Percentiles rank a stretch among this genome's conserved stretches.
Evolutionary conservation across 1,140 invertebrate species (phyloP).

Genomic region (Glossosoma conforme): DNA sequence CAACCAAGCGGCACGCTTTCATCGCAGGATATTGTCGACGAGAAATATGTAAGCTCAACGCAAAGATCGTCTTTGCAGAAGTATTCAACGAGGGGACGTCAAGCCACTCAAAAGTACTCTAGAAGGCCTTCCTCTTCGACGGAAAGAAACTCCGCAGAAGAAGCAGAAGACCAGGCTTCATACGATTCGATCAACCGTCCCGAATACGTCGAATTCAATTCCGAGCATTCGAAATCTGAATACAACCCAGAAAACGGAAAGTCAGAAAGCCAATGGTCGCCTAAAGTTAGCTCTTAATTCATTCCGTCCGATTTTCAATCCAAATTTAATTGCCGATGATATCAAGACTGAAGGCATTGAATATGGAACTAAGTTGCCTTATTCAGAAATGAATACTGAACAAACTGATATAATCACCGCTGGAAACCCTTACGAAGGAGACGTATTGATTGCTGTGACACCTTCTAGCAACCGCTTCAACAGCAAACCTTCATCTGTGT

Average conservation of each 20-base stretch:
- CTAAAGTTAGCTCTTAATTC: slow-evolving; percentile 52
- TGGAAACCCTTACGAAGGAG: slow-evolving; percentile 44
- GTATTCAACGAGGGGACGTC: slow-evolving; percentile 22
- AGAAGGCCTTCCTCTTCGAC: slow-evolving; percentile 39
- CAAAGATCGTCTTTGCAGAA: slow-evolving; percentile 17
- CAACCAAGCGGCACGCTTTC: slow-evolving; percentile 26
- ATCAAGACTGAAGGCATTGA: slow-evolving; percentile 36
- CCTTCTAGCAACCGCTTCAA: slow-evolving; percentile 41
- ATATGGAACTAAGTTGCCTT: slow-evolving; percentile 30
- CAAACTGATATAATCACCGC: slow-evolving; percentile 47
- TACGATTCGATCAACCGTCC: slow-evolving; percentile 47
- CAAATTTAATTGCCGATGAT: slow-evolving; percentile 46
- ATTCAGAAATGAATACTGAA: slow-evolving; percentile 27
- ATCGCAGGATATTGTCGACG: slow-evolving; percentile 17
- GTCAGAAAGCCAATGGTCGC: slow-evolving; percentile 59
- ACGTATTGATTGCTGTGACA: slow-evolving; percentile 45
- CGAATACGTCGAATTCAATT: slow-evolving; percentile 38
- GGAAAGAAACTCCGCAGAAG: slow-evolving; percentile 40
- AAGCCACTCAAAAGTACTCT: slow-evolving; percentile 42
- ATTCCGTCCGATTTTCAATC: slow-evolving; percentile 52
- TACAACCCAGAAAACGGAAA: slow-evolving; percentile 32
- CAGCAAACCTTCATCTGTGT: slow-evolving; percentile 7
- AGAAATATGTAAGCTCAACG: slow-evolving; percentile 10
- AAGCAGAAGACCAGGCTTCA: slow-evolving; percentile 44
- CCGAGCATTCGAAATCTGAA: slow-evolving; percentile 33